These are phyloP conservation scores for Parasteatoda lunata DNA, from an alignment of 2,888 invertebrate species.

Conservation along the genomic window DNA sequence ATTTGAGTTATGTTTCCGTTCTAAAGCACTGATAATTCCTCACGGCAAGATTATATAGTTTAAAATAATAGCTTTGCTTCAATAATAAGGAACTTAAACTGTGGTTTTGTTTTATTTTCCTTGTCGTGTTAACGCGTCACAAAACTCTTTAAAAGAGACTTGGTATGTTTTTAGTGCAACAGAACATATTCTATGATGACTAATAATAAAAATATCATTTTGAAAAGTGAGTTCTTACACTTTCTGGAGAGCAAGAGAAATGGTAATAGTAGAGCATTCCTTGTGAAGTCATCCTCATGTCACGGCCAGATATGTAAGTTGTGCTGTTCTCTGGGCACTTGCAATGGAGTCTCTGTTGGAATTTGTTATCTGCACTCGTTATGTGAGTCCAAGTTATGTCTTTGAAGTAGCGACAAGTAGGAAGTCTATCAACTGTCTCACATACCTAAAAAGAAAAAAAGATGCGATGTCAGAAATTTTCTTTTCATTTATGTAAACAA, in stretches of 20 bases:
- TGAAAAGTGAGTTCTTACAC: conserved; percentile 81
- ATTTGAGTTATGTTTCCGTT: no score
- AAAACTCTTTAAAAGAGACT: no score
- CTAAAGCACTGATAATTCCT: no score
- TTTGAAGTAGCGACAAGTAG: conserved; percentile 84
- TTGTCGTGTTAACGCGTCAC: no score
- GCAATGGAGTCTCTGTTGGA: conserved; percentile 85
- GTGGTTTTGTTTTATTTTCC: no score
- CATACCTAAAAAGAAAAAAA: conserved; percentile 79
- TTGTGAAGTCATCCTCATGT: conserved; percentile 82
- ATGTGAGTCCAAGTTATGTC: conserved; percentile 90
- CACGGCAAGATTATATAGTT: no score
- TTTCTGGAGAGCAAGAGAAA: conserved; percentile 92
- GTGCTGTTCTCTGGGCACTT: conserved; percentile 89
- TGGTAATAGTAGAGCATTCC: conserved; percentile 85
- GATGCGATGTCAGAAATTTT: not conserved
- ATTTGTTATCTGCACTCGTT: conserved; percentile 81
- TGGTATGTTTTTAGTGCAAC: no score
- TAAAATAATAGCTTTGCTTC: no score
- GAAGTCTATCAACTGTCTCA: conserved; percentile 86
- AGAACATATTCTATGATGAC: no score
- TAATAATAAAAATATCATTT: no score
- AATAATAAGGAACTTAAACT: no score
- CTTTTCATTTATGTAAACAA: no score
- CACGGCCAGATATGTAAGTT: conserved; percentile 86